Evolutionary conservation across 2,113 vertebrate species (phyloP).

Genomic region (Trichechus manatus): DNA sequence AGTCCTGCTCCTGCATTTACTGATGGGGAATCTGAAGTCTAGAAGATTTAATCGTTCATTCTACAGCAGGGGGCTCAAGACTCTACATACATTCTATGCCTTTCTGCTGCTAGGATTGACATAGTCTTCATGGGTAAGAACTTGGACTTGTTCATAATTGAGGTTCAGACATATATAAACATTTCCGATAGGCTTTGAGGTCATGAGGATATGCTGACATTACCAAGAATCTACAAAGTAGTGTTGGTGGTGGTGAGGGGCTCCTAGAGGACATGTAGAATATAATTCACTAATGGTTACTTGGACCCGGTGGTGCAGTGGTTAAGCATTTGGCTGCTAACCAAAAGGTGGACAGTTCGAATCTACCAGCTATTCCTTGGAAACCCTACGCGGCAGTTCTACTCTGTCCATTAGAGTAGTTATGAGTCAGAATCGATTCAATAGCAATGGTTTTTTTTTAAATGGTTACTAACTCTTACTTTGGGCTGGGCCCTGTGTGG

Average conservation of each 20-base stretch:
- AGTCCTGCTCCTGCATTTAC: conserved; percentile 27
- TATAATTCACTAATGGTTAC: background rate
- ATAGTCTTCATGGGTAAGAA: background rate
- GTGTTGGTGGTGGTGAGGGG: background rate
- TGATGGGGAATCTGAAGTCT: conserved; percentile 13
- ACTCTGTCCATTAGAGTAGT: too few species aligned
- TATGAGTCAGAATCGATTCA: too few species aligned
- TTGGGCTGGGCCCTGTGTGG: too few species aligned
- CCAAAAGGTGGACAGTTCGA: too few species aligned
- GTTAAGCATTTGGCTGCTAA: too few species aligned
- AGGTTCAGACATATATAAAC: background rate
- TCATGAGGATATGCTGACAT: background rate
- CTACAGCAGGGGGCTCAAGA: background rate
- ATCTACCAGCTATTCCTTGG: too few species aligned
- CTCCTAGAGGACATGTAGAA: background rate
- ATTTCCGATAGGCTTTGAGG: background rate
- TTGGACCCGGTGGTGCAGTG: too few species aligned
- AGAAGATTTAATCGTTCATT: background rate
- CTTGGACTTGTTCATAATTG: background rate
- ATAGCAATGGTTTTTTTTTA: too few species aligned
- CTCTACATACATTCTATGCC: background rate
- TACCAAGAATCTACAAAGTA: background rate
- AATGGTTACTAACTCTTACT: too few species aligned
- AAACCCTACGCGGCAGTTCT: too few species aligned
- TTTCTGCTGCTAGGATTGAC: background rate